Percentiles rank a stretch among this genome's conserved stretches.
These are phyloP conservation scores for Falco berigora DNA, from an alignment of 2,797 vertebrate species.

Conservation along the genomic window DNA sequence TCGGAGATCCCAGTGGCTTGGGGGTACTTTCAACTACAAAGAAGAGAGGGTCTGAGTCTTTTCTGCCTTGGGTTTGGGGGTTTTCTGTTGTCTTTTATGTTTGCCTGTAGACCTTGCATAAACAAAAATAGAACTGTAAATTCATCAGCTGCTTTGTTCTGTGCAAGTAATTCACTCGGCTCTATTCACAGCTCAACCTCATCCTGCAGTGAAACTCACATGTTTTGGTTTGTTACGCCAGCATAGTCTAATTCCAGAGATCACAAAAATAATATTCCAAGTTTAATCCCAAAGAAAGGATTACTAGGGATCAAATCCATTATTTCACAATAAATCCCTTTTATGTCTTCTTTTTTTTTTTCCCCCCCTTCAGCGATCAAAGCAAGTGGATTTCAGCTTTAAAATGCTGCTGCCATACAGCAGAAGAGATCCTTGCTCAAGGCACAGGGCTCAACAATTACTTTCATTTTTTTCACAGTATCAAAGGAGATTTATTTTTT, in stretches of 20 bases:
- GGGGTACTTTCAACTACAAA: not conserved
- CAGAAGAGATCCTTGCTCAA: conserved; percentile 16
- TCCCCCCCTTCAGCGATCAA: not conserved
- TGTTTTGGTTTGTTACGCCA: not conserved
- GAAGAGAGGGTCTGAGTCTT: not conserved
- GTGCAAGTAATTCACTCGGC: not conserved
- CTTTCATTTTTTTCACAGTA: not conserved
- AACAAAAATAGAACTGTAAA: conserved; percentile 14
- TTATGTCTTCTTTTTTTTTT: not conserved
- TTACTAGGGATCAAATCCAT: conserved; percentile 32
- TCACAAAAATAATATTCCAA: conserved; percentile 49
- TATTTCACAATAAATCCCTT: conserved; percentile 32
- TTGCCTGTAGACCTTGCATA: not conserved
- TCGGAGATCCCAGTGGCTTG: accelerated
- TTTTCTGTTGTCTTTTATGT: not conserved
- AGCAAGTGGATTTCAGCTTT: conserved; percentile 9
- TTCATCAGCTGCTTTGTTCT: conserved; percentile 36
- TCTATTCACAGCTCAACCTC: not conserved
- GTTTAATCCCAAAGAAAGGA: conserved; percentile 41
- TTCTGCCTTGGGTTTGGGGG: not conserved
- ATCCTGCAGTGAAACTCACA: conserved; percentile 29
- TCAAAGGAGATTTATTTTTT: conserved; percentile 41
- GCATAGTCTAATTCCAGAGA: conserved; percentile 16
- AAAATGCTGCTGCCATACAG: not conserved
- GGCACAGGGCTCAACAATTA: not conserved